Evolutionary conservation across 2,888 invertebrate genomes (phyloP), one percentile per base, ranked within the genome.

Genomic region (Sarcophaga variegata): DNA sequence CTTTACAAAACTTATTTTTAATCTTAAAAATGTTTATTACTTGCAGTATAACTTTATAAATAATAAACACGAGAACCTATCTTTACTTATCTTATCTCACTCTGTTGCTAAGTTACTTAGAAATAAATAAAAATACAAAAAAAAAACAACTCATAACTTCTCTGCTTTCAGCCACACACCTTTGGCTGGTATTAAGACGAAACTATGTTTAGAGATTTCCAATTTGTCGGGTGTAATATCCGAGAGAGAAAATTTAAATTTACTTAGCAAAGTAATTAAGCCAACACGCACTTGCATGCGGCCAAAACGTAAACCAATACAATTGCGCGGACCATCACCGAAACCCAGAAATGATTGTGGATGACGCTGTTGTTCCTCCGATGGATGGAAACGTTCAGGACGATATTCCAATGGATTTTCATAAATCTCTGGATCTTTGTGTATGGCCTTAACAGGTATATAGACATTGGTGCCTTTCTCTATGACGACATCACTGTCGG

Each of bases 371-470:
- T 88, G 85, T 4, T 89, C 88, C 49, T 91, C 91, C 22, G 91
- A 91, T 0, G 91, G 59, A n/a, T 88, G 90, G 77, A 94, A 94
- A 62, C 94, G 90, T 75, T 94, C 94, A 0, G 94, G 94, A 59
- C 93, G 92, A 82, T 94, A 94, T 83, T 90, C 90, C 2, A 91
- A 82, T 1, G 94, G 94, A 67, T 94, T 90, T 2, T 93, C 92
- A 89, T 93, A 94, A 81, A 93, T 92, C 17, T 93, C 90, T 0
- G 93, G 92, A 90, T 94, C 94, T 66, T 92, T 90, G 83, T 94
- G 94, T 54, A 94, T 92, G 17, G 92, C 92, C 49, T 89, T 89
- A 3, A 91, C 89, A 0, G 94, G 93, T 69, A 94, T 92, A 6
- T 90, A 81, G 0, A 94, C 89, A 3, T 78, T 78, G 0, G 90